phyloP scores from a whole-genome alignment of 2,797 vertebrate genomes.

The Scleropages formosus region DNA sequence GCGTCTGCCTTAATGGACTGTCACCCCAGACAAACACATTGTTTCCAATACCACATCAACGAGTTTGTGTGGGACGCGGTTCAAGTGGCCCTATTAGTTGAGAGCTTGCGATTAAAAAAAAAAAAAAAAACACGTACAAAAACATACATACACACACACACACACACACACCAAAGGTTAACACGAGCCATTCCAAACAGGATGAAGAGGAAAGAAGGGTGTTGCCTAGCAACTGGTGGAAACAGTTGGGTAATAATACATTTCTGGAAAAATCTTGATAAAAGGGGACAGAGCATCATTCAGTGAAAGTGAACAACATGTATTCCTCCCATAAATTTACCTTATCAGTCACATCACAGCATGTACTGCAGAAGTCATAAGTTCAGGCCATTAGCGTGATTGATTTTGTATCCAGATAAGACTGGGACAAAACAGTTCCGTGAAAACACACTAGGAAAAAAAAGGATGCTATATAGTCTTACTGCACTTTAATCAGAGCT shows the following conservation, averaged over 20 bases:
- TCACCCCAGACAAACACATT: neutral
- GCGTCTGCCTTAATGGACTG: neutral
- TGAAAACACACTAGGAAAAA: neutral
- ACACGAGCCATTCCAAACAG: constrained; percentile 35
- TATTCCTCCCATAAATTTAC: constrained; percentile 26
- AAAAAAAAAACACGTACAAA: too few relatives aligned
- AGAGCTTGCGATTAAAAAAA: neutral
- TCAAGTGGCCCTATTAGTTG: neutral
- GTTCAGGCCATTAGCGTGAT: neutral
- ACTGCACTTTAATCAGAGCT: neutral
- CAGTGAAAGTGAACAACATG: constrained; percentile 31
- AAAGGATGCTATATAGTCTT: neutral
- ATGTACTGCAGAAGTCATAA: neutral
- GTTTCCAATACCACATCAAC: neutral
- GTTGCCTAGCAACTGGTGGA: constrained; percentile 56
- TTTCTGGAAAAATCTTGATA: constrained; percentile 34
- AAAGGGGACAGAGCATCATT: constrained; percentile 14
- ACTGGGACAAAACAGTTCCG: neutral
- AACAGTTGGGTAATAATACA: constrained; percentile 45
- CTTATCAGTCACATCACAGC: neutral
- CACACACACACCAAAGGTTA: neutral
- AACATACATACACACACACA: neutral
- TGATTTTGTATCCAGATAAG: constrained; percentile 10
- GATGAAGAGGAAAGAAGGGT: constrained; percentile 32
- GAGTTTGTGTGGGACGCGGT: neutral